These are phyloP conservation scores for Macropus fuliginosus DNA, from an alignment of 2,797 vertebrate species.

Conservation along the genomic window DNA sequence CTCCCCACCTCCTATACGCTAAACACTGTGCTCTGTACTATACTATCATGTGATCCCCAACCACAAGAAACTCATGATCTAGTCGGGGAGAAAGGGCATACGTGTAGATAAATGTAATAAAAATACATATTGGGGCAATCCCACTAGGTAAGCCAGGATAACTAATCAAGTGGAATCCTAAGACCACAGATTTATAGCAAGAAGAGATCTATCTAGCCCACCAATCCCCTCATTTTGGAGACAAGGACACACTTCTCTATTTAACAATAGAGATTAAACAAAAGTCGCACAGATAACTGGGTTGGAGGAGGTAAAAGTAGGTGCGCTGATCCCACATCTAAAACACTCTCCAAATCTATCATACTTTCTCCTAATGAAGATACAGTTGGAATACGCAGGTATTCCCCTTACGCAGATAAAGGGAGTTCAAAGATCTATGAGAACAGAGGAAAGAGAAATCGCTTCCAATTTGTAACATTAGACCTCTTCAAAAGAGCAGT, in stretches of 20 bases:
- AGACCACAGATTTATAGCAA: not conserved
- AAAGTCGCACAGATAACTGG: not conserved
- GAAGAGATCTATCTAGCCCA: not conserved
- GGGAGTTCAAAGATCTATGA: not conserved
- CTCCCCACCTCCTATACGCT: not conserved
- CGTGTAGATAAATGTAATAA: not conserved
- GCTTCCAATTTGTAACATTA: not conserved
- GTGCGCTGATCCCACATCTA: not conserved
- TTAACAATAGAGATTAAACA: not conserved
- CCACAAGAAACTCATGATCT: not conserved
- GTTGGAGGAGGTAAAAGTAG: not conserved
- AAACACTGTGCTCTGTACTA: not conserved
- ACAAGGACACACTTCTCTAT: not conserved
- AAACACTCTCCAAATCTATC: not conserved
- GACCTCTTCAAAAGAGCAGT: not conserved
- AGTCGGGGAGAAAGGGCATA: not conserved
- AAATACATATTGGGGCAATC: not conserved
- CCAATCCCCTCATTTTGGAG: not conserved
- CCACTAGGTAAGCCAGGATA: not conserved
- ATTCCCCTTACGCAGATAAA: not conserved
- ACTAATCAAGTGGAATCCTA: not conserved
- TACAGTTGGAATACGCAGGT: not conserved
- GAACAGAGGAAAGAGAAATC: not conserved
- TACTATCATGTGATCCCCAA: not conserved
- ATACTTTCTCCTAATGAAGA: not conserved